Percentiles rank a stretch among this genome's conserved stretches.
phyloP scores from a whole-genome alignment of 92 coral and sea anemone genomes.

The Pocillopora grandis region DNA sequence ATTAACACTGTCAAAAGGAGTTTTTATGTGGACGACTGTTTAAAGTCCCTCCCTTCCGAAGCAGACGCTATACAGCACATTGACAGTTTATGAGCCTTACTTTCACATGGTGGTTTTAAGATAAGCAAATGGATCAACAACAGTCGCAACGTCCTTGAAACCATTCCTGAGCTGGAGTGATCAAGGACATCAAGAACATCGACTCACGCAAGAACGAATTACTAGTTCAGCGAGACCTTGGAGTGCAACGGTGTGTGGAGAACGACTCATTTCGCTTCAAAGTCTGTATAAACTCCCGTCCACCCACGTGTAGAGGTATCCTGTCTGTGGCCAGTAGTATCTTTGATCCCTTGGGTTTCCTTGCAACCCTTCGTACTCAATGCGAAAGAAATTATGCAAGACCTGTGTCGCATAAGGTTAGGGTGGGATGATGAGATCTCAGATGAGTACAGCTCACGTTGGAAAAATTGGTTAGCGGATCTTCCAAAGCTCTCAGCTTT shows the following conservation, averaged over 20 bases:
- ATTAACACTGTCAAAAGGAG: neutral
- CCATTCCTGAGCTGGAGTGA: conserved; percentile 15
- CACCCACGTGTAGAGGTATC: neutral
- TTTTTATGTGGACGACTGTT: conserved; percentile 24
- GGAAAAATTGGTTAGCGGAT: neutral
- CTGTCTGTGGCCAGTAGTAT: neutral
- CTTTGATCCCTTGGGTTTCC: neutral
- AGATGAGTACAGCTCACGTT: neutral
- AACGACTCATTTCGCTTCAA: neutral
- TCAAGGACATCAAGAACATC: neutral
- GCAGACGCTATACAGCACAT: neutral
- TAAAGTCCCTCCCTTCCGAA: conserved; percentile 4
- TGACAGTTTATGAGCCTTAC: neutral
- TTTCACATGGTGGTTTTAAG: conserved; percentile 21
- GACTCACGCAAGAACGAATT: neutral
- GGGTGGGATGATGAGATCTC: conserved; percentile 15
- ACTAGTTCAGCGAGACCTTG: conserved; percentile 11
- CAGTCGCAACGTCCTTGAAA: conserved; percentile 10
- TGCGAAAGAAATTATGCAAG: neutral
- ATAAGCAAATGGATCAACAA: conserved; percentile 20
- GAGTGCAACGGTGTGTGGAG: neutral
- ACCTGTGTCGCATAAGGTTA: neutral
- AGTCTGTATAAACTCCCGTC: neutral
- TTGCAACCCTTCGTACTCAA: conserved; percentile 7
- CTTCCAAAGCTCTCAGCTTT: conserved; percentile 4